These are phyloP conservation scores for Drosophila fungiperda DNA, from an alignment of 2,888 invertebrate genomes.

Conservation along the genomic window DNA sequence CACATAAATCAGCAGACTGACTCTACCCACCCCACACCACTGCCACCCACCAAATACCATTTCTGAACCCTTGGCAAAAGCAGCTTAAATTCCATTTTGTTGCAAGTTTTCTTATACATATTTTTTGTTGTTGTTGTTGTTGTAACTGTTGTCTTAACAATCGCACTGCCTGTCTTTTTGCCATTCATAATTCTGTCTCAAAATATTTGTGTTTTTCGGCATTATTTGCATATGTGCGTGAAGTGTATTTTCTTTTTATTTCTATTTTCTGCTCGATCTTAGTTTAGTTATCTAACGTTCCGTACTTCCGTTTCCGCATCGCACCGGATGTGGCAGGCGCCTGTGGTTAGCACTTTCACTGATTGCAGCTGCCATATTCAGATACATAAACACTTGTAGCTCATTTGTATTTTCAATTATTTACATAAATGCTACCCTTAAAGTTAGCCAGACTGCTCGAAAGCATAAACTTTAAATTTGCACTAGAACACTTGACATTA, in stretches of 20 bases:
- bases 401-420: constrained; percentile 54
- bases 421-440: constrained; percentile 41
- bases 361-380: constrained; percentile 51
- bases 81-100: constrained; percentile 70
- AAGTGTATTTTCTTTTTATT: constrained; percentile 40
- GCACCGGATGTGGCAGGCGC: constrained; percentile 66
- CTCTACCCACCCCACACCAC: constrained; percentile 32
- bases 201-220: constrained; percentile 56
- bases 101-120: constrained; percentile 18
- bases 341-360: constrained; percentile 71
- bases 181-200: constrained; percentile 63
- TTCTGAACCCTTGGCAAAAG: constrained; percentile 52
- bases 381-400: constrained; percentile 46
- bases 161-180: constrained; percentile 32
- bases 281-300: constrained; percentile 14
- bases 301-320: constrained; percentile 65
- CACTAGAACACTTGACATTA: constrained; percentile 16
- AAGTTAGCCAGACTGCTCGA: constrained; percentile 15
- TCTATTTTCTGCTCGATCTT: constrained; percentile 3
- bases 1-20: constrained; percentile 77
- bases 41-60: constrained; percentile 16
- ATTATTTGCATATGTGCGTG: constrained; percentile 74
- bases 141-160: constrained; percentile 20
- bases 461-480: constrained; percentile 14
- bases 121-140: not conserved